These are phyloP conservation scores for Dendrocincla tyrannina DNA, from an alignment of 2,797 vertebrate genomes.

Conservation along the genomic window DNA sequence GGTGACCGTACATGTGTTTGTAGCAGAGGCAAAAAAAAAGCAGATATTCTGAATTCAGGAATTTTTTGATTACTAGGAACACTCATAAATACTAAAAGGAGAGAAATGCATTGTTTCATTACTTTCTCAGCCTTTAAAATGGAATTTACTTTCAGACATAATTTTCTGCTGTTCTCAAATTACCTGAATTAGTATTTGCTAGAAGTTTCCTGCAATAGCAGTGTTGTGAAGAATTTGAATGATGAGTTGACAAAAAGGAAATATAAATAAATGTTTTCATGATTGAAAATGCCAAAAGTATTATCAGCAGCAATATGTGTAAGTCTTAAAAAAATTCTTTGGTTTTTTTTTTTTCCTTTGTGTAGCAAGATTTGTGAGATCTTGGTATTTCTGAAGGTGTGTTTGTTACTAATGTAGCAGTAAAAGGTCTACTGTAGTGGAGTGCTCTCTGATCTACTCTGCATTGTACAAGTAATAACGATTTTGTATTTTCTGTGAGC, in stretches of 20 bases:
- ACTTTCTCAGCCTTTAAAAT: not conserved
- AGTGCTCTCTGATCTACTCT: not conserved
- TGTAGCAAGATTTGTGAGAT: not conserved
- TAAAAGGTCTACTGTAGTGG: not conserved
- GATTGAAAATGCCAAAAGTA: not conserved
- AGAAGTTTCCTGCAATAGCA: not conserved
- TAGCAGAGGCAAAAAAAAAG: not conserved
- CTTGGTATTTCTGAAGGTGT: not conserved
- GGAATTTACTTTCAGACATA: not conserved
- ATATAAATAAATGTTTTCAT: not conserved
- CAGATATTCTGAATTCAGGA: not conserved
- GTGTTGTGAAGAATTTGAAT: not conserved
- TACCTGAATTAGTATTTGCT: not conserved
- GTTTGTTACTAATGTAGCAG: not conserved
- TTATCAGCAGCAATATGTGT: not conserved
- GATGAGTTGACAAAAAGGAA: not conserved
- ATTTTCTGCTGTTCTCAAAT: not conserved
- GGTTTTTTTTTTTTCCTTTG: not conserved
- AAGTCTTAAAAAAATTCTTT: not conserved
- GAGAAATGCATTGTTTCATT: not conserved
- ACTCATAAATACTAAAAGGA: not conserved
- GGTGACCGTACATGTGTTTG: not conserved
- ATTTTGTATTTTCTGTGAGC: not conserved
- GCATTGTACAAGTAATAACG: not conserved
- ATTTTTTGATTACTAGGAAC: not conserved